Conservation (phyloP, 2,797 vertebrate species). For the Enteromius afrohamiltoni region DNA sequence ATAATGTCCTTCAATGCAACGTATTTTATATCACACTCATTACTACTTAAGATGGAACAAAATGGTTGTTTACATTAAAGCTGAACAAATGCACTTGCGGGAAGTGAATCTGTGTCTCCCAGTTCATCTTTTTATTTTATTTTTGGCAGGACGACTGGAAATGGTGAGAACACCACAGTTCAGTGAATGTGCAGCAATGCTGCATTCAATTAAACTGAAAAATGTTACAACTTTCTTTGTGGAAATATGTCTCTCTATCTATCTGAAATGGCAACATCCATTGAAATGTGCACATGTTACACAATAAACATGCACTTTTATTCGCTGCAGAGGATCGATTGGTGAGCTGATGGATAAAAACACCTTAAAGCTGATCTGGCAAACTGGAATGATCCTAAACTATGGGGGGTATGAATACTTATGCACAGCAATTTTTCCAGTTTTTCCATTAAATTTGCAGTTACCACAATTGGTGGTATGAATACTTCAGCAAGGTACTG, state of each 20-base stretch:
- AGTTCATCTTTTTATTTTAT: not conserved
- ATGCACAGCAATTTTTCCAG: not conserved
- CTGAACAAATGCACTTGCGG: not conserved
- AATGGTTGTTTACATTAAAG: slow-evolving; percentile 29
- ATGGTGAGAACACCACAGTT: not conserved
- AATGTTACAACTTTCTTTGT: not conserved
- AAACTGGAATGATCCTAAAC: not conserved
- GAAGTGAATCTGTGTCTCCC: not conserved
- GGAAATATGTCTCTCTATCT: not conserved
- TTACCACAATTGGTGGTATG: not conserved
- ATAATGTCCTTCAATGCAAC: slow-evolving; percentile 26
- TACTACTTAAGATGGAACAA: slow-evolving; percentile 39
- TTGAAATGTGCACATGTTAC: not conserved
- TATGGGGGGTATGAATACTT: not conserved
- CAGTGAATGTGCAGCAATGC: not conserved
- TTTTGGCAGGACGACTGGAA: not conserved
- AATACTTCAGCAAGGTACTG: not conserved
- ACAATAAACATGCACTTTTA: not conserved
- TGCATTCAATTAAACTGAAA: not conserved
- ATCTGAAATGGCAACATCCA: not conserved
- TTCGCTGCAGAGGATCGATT: not conserved
- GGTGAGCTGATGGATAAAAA: not conserved
- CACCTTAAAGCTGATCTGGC: not conserved
- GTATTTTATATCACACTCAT: slow-evolving; percentile 12
- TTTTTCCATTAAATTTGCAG: not conserved